Conservation (phyloP, 2,113 vertebrate genomes). For the Poecile atricapillus region DNA sequence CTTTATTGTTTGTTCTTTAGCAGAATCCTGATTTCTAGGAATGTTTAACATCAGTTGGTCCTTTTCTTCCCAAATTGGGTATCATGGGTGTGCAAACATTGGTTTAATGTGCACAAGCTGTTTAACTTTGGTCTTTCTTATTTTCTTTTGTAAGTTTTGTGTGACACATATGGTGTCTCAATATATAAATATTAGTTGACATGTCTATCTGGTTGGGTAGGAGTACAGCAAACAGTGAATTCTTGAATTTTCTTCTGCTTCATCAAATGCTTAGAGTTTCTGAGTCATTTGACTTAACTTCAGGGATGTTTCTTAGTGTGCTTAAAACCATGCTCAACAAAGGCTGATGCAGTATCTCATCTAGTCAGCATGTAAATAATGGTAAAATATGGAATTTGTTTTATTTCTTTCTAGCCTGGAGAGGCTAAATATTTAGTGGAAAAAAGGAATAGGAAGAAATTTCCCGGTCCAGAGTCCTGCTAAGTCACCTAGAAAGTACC, state of each 20-base stretch:
- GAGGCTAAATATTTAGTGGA: not conserved
- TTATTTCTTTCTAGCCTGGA: not conserved
- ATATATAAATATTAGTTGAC: not conserved
- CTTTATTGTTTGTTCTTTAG: not conserved
- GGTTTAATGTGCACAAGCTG: not conserved
- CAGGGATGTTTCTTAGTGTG: not conserved
- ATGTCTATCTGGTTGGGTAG: not conserved
- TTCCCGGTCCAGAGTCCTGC: not conserved
- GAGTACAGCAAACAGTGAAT: not conserved
- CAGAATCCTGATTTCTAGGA: not conserved
- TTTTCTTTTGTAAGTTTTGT: not conserved
- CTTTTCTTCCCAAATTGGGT: not conserved
- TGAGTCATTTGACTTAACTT: not conserved
- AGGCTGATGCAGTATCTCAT: not conserved
- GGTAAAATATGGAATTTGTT: not conserved
- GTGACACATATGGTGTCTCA: not conserved
- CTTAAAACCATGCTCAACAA: not conserved
- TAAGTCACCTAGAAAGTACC: not conserved
- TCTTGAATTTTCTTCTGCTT: not conserved
- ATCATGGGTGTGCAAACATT: not conserved
- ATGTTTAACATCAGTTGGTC: not conserved
- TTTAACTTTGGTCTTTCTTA: not conserved
- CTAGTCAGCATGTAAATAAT: not conserved
- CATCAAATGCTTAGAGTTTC: not conserved
- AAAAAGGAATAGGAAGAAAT: not conserved